Evolutionary conservation across 2,797 vertebrate genomes (phyloP).

Genomic region (Gymnodraco acuticeps): DNA sequence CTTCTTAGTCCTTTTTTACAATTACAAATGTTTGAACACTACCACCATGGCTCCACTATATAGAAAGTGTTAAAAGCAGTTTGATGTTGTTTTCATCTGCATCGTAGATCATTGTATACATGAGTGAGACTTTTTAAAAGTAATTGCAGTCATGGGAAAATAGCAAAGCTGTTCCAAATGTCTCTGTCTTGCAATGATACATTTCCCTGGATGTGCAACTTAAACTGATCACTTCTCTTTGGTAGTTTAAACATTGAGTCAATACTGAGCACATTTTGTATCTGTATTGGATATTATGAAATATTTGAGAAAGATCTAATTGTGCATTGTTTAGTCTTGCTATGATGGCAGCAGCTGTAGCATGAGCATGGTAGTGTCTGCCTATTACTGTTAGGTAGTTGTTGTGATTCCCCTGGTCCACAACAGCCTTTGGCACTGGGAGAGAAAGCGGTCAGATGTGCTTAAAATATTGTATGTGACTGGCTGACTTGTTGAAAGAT

Average conservation of each 20-base stretch:
- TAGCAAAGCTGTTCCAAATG: neutral
- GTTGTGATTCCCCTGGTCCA: conserved; percentile 31
- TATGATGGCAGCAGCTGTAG: neutral
- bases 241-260: neutral
- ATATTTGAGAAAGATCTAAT: neutral
- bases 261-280: neutral
- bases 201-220: neutral
- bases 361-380: conserved; percentile 5
- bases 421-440: conserved; percentile 20
- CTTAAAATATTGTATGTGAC: conserved; percentile 49
- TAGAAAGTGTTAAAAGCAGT: neutral
- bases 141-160: neutral
- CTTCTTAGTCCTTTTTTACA: neutral
- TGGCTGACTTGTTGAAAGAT: conserved; percentile 48
- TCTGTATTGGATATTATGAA: neutral
- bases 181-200: neutral
- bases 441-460: conserved; percentile 35
- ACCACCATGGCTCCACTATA: neutral
- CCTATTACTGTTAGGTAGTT: conserved; percentile 7
- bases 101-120: neutral
- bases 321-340: neutral
- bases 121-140: too few species aligned
- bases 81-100: neutral
- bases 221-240: neutral
- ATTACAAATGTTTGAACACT: neutral